Conservation (phyloP, 1,140 invertebrate species). For the Whitmania pigra region DNA sequence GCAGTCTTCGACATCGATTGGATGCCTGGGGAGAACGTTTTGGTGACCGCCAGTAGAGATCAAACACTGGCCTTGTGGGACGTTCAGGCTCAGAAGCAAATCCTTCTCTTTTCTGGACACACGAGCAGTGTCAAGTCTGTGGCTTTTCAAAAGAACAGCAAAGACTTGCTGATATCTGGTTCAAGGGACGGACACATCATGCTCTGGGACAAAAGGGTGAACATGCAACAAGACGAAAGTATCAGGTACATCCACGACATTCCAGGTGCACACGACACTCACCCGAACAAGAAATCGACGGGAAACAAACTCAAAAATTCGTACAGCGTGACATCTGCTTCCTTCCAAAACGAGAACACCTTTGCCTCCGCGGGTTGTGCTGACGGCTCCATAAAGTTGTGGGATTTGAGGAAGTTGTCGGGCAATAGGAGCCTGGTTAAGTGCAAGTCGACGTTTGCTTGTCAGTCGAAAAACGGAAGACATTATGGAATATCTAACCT, state of each 20-base stretch:
- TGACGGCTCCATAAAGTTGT: conserved; percentile 68
- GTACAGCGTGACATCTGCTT: conserved; percentile 61
- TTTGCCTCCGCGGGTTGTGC: conserved; percentile 67
- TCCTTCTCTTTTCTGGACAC: conserved; percentile 57
- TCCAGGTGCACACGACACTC: conserved; percentile 29
- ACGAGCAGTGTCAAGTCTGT: conserved; percentile 65
- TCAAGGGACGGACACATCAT: conserved; percentile 69
- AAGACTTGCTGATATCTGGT: conserved; percentile 67
- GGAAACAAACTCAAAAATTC: no score
- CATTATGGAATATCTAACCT: conserved; percentile 58
- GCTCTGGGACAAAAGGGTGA: conserved; percentile 59
- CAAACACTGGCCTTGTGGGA: conserved; percentile 65
- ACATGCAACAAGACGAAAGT: conserved; percentile 28
- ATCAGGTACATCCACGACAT: conserved; percentile 29
- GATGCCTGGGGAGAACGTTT: conserved; percentile 58
- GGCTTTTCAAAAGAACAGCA: conserved; percentile 54
- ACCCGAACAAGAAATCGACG: neutral
- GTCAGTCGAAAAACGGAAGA: neutral
- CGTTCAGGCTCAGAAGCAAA: conserved; percentile 34
- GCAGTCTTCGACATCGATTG: conserved; percentile 77
- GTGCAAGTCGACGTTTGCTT: neutral
- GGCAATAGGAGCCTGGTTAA: conserved; percentile 31
- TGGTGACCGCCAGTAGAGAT: conserved; percentile 72
- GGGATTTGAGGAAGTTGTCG: conserved; percentile 73
- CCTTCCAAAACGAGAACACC: conserved; percentile 62